These are phyloP conservation scores for Catocala nupta DNA, from an alignment of 2,888 invertebrate genomes.

Conservation along the genomic window DNA sequence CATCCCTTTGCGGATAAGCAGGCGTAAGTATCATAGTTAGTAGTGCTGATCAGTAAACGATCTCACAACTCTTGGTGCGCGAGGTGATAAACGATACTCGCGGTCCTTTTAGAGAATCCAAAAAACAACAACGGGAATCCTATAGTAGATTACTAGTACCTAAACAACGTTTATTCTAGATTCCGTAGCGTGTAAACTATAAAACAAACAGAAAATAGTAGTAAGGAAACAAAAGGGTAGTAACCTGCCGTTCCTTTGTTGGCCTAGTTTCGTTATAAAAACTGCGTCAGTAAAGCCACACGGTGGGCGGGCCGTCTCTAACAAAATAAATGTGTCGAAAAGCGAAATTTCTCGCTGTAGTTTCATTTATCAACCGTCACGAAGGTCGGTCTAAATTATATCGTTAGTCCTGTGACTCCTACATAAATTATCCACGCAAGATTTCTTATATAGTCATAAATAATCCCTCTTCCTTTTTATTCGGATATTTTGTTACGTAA, in stretches of 20 bases:
- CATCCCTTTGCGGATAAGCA: no score
- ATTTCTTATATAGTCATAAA: constrained; percentile 37
- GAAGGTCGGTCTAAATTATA: constrained; percentile 46
- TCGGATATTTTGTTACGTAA: constrained; percentile 8
- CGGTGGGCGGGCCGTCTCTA: constrained; percentile 15
- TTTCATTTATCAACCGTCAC: constrained; percentile 49
- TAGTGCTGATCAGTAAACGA: no score
- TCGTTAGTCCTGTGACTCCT: constrained; percentile 40
- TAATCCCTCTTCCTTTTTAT: constrained; percentile 20
- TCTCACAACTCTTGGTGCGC: no score
- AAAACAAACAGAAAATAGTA: not conserved
- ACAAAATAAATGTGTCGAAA: constrained; percentile 49
- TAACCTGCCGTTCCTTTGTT: constrained; percentile 13
- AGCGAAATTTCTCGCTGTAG: constrained; percentile 37
- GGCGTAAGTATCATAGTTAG: no score
- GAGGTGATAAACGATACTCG: no score
- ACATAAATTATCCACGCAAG: constrained; percentile 41
- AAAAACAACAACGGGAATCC: no score
- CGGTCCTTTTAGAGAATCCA: no score
- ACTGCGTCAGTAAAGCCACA: constrained; percentile 19
- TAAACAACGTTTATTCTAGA: not conserved
- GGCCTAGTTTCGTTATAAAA: constrained; percentile 25
- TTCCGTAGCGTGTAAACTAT: not conserved
- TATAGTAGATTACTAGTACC: no score
- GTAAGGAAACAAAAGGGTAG: not conserved